A percentile compares a stretch with the other conserved stretches of the same genome.
phyloP scores from a whole-genome alignment of 2,113 vertebrate species.

The Echinops telfairi region DNA sequence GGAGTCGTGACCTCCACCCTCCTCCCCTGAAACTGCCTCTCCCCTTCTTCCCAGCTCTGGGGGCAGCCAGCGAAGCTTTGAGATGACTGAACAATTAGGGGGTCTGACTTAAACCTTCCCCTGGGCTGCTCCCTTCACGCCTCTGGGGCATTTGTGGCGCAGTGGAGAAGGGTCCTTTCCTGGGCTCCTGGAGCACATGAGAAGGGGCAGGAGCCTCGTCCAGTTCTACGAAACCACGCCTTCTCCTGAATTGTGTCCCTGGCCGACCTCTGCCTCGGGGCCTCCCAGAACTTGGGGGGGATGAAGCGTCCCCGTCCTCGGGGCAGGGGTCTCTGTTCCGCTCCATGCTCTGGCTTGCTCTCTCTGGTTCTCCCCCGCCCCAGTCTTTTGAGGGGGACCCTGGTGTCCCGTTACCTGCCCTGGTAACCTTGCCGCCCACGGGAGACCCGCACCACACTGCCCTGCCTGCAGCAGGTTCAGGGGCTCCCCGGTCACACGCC shows the following conservation, averaged over 20 bases:
- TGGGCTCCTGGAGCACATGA: background rate
- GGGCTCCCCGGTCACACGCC: too few species aligned
- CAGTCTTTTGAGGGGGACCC: background rate
- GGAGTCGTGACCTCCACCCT: background rate
- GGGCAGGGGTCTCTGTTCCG: background rate
- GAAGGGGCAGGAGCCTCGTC: background rate
- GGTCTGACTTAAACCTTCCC: background rate
- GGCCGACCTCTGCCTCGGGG: background rate
- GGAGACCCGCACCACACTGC: background rate
- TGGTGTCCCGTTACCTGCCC: background rate
- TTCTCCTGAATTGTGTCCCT: background rate
- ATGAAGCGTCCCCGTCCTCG: background rate
- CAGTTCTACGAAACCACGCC: background rate
- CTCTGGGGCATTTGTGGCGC: background rate
- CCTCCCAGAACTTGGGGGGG: background rate
- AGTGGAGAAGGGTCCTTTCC: background rate
- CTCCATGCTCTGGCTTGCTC: background rate
- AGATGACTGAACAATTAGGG: constrained; percentile 21
- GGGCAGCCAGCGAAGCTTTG: background rate
- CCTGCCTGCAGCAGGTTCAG: background rate
- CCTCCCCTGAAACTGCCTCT: background rate
- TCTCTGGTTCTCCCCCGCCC: background rate
- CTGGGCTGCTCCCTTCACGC: background rate
- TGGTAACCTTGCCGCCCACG: background rate
- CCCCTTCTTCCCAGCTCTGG: background rate